Evolutionary conservation across 1,140 invertebrate genomes (phyloP), one percentile per base, ranked within the genome.

Genomic region (Hyphantria cunea): DNA sequence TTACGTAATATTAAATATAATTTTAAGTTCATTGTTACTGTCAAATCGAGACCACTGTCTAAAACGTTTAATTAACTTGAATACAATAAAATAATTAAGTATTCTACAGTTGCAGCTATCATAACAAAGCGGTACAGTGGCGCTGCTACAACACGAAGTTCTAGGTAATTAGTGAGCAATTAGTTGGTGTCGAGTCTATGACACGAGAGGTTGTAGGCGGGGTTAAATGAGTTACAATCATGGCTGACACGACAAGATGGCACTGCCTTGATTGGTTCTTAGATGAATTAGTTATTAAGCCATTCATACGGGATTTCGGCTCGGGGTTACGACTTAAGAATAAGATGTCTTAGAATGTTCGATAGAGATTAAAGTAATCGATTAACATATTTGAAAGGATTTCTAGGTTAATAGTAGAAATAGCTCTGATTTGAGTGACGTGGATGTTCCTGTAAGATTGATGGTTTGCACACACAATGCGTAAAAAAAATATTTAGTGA

Each of bases 131-230:
- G 13, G 10, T 56, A 37, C 37, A 48, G 31, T 48, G 54, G 13
- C 32, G 6, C 54, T 13, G 53, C 33, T 56, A 56, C 14, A 11
- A 32, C 14, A 32, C 31, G 12, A 5, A 55, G 17, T 25, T 25
- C 17, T 25, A 25, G 17, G 5, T 34, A 56, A 56, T 56, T 56
- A 56, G 44, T 56, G 25, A 32, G 54, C 54, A 56, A 56, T 56
- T 56, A 56, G 54, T 48, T 33, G 14, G 44, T 11, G 52, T 10
- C 32, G 44, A 33, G n/a, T 37, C 37, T 56, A 34, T 13, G 25
- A 17, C 15, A 4, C 17, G 17, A 13, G 15, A 25, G 33, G 39
- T 0, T 32, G 5, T 31, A 42, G 44, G 8, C n/a, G 31, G 51
- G 5, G 42, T 12, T 45, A 55, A 55, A 31, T 33, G 51, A 41